Evolutionary conservation across 1,140 invertebrate species (phyloP).

Genomic region (Apis florea): DNA sequence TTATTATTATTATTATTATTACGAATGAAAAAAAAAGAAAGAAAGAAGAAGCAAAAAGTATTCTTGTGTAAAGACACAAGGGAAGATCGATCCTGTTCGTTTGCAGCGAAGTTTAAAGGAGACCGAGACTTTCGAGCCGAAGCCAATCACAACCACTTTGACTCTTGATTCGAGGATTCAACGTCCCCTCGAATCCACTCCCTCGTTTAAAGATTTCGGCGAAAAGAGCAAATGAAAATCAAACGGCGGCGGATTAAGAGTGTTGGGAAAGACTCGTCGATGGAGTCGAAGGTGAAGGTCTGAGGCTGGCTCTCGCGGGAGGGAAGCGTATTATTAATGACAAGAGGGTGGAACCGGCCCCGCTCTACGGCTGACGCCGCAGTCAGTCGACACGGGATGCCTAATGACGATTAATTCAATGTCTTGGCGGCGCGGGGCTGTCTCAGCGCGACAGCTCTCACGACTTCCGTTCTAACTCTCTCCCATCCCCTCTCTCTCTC

Average conservation of each 20-base stretch:
- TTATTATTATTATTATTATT: too few species aligned
- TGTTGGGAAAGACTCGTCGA: slow-evolving; percentile 25
- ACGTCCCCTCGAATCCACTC: neutral
- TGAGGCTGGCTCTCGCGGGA: slow-evolving; percentile 8
- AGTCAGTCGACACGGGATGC: slow-evolving; percentile 52
- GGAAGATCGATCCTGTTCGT: neutral
- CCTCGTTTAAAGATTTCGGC: neutral
- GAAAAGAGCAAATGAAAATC: slow-evolving; percentile 28
- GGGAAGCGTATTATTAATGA: slow-evolving; percentile 69
- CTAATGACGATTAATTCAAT: slow-evolving; percentile 72
- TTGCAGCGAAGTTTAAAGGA: neutral
- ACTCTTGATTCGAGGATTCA: neutral
- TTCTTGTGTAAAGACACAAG: neutral
- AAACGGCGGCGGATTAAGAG: slow-evolving; percentile 19
- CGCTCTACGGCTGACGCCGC: slow-evolving; percentile 37
- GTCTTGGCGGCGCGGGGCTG: slow-evolving; percentile 43
- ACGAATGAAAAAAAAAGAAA: neutral
- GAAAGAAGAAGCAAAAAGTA: neutral
- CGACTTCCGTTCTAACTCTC: slow-evolving; percentile 23
- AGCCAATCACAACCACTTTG: slow-evolving; percentile 2
- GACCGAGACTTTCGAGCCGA: neutral
- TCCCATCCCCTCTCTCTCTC: too few species aligned
- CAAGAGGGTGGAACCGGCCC: slow-evolving; percentile 57
- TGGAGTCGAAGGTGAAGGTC: neutral
- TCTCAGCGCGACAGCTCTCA: slow-evolving; percentile 50